Base-by-base conservation (phyloP, 2,113 vertebrate genomes). In the Colius striatus region DNA sequence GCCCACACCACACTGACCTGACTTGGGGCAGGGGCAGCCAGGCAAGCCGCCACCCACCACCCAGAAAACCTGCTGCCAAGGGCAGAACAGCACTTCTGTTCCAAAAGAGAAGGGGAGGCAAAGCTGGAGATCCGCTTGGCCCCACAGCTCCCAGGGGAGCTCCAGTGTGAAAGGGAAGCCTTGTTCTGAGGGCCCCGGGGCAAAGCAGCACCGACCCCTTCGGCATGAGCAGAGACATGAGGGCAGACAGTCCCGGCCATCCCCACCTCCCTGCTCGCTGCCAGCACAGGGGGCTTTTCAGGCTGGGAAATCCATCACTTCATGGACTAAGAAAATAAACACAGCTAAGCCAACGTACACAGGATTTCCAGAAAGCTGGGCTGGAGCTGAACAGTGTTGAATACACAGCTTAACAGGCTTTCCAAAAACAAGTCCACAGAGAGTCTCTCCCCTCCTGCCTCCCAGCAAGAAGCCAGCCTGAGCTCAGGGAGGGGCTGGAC, bases 311-410 rank as follows among this genome's bases (percentile, higher is more conserved):
- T 16, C 41, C 67, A 51, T 34, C 38, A 1, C n/a, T 80, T 90
- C 77, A 90, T 57, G 74, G 60, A 67, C 22, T 14, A 22, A 15
- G 65, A 80, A 80, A 89, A 72, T 34, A n/a, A 84, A 68, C 0
- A 6, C 74, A 70, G 62, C 41, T 54, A 41, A 85, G 91, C 77
- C 94, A 87, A 21, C 0, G 21, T 41, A 78, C 79, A 77, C 89
- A 95, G 84, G 77, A 70, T 82, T 92, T 92, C 84, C 94, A 92
- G 87, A 81, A 67, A 87, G 89, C 95, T 36, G 25, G 77, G 92
- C 95, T 89, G 86, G 51, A 90, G 86, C 76, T 66, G 79, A 88
- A 13, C 88, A 80, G 71, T 10, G 0, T 82, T 66, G 51, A 85
- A 60, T 16, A 80, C 79, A 34, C n/a, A 29, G 83, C 86, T 95